Evolutionary conservation across 1,140 invertebrate genomes (phyloP), one percentile per base, ranked within the genome.

Genomic region (Leptestheria dahalacensis): DNA sequence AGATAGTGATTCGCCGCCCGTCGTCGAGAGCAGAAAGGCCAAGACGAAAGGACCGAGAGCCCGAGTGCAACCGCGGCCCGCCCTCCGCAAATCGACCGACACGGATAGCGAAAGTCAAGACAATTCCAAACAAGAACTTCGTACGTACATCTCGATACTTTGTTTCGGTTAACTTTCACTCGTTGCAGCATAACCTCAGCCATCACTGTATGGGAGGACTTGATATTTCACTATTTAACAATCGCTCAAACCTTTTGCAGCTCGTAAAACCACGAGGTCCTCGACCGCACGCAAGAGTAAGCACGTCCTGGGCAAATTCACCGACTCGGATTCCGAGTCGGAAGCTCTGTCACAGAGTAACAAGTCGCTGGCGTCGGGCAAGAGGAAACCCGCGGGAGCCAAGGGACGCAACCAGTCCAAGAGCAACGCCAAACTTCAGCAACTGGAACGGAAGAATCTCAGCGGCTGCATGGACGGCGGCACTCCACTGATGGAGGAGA

Each of bases 401-500:
- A 57, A 49, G 48, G 29, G 33, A 26, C 28, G 49, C 51, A 33
- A 33, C 33, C 9, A 26, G n/a, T 51, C 53, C 18, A 18, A 26
- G 20, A 46, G 18, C 41, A 48, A 48, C 26, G 23, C 48, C 48
- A 48, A 62, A 62, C 10, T 48, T 62, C 48, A 57, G 48, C 12
- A 59, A 51, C 48, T 21, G 33, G 46, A 62, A 46, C 24, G 33
- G 28, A 25, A 57, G 48, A 51, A 60, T 48, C 47, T 51, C 47
- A 12, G 33, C 47, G 10, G 26, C 29, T 46, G 56, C 61, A 20
- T 61, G 65, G 62, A 65, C 48, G 60, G 64, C 21, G 62, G 63
- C 41, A 53, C 61, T 26, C 47, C 46, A 15, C 46, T 55, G 15
- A 24, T 67, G 28, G 66, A 66, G 63, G 85, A 89, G 65, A 74